Evolutionary conservation across 2,888 invertebrate genomes (phyloP), one percentile per base, ranked within the genome.

Genomic region (Beris morrisii): DNA sequence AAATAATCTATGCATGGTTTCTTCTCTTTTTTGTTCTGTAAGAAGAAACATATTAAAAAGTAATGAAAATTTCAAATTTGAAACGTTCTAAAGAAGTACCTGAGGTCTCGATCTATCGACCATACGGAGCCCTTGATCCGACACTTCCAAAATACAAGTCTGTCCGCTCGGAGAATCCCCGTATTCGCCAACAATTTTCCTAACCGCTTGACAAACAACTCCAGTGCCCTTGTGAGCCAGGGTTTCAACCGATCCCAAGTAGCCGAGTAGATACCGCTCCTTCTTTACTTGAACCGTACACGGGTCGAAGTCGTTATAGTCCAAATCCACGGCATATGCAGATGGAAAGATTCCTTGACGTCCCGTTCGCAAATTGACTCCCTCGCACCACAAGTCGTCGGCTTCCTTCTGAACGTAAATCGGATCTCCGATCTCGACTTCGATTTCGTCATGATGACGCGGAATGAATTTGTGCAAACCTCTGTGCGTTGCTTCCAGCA

Each of bases 341-440:
- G 95, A 93, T 3, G 98, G 98, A 77, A 99, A 98, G 71, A 97
- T 95, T 32, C 98, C 98, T 79, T 90, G 90, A 71, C 93, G 87
- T 12, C 95, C 95, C 3, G 96, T 95, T 74, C 97, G 86, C 72
- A 99, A 83, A 82, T 99, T 98, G 0, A 97, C 93, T 55, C 97
- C 97, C 87, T 96, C 95, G 80, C 95, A 95, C 98, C 98, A 98
- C 70, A 96, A 84, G 80, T 98, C 98, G 73, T 97, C 97, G 28
- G 92, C 94, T 80, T 97, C 96, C 77, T 93, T 94, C 77, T 95
- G 93, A 72, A 99, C 95, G 78, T 97, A 96, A 71, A 98, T 89
- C 1, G 97, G 95, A 81, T 98, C 98, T 1, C 98, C 98, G 67
- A 97, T 96, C 83, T 98, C 97, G 38, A 99, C 87, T 78, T 95